phyloP scores from a whole-genome alignment of 2,113 vertebrate species.

The Picathartes gymnocephalus region DNA sequence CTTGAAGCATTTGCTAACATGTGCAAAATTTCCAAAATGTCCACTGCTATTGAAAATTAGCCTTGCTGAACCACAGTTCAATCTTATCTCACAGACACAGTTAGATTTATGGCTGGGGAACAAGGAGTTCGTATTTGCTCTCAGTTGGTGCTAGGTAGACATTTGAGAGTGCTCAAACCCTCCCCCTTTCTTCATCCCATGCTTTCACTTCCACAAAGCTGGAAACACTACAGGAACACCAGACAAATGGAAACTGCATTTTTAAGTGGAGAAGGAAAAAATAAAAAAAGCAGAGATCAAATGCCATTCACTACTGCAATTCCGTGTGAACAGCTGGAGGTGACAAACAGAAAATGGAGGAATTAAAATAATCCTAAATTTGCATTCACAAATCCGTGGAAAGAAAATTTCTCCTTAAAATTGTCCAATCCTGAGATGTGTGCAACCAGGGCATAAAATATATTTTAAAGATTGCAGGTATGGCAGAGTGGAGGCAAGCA shows the following conservation, averaged over 20 bases:
- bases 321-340: conserved; percentile 38
- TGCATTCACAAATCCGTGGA: conserved; percentile 19
- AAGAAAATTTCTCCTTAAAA: background rate
- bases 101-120: background rate
- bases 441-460: background rate
- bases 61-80: background rate
- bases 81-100: background rate
- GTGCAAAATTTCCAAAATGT: background rate
- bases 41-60: background rate
- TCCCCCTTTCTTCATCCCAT: background rate
- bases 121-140: background rate
- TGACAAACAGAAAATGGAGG: conserved; percentile 25
- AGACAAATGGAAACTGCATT: background rate
- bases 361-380: conserved; percentile 41
- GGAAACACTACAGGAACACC: background rate
- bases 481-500: background rate
- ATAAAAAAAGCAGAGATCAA: background rate
- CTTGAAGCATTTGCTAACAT: background rate
- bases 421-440: background rate
- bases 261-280: background rate
- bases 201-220: background rate
- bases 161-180: background rate
- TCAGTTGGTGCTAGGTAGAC: background rate
- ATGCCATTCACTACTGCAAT: background rate
- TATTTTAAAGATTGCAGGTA: background rate